Conservation (phyloP, 2,888 invertebrate species). For the Podotricha telesiphe region DNA sequence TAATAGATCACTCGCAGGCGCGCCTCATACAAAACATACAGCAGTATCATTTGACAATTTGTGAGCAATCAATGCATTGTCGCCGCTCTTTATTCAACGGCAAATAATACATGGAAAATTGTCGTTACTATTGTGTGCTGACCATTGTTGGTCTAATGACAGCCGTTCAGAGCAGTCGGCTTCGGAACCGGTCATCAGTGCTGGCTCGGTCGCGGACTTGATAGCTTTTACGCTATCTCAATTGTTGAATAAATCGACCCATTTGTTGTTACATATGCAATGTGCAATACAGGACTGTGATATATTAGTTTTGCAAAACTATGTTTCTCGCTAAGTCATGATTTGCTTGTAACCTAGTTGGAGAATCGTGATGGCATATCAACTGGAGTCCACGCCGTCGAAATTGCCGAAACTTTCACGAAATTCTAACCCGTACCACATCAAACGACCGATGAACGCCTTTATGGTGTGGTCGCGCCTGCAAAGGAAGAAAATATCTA, state of each 20-base stretch:
- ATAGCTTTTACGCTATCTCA: constrained; percentile 49
- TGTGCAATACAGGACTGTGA: constrained; percentile 21
- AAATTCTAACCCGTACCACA: constrained; percentile 86
- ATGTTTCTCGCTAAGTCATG: constrained; percentile 9
- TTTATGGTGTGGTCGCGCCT: constrained; percentile 99
- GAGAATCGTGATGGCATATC: constrained; percentile 62
- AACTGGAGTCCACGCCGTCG: constrained; percentile 56
- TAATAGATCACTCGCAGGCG: constrained; percentile 73
- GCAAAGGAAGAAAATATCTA: constrained; percentile 92
- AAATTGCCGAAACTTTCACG: constrained; percentile 75
- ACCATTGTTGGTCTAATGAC: constrained; percentile 80
- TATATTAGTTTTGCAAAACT: constrained; percentile 10
- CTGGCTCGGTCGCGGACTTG: constrained; percentile 59
- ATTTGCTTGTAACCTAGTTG: constrained; percentile 6
- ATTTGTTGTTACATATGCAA: constrained; percentile 32
- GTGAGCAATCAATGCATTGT: constrained; percentile 83
- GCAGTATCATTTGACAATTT: constrained; percentile 83
- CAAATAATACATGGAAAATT: constrained; percentile 83
- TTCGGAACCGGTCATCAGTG: constrained; percentile 72
- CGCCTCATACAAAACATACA: constrained; percentile 77
- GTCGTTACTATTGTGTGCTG: constrained; percentile 76
- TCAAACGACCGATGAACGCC: constrained; percentile 98
- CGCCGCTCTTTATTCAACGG: constrained; percentile 82
- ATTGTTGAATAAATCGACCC: constrained; percentile 34
- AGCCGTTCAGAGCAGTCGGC: constrained; percentile 72